phyloP scores from a whole-genome alignment of 2,113 vertebrate species.

The Hippocampus barbouri region DNA sequence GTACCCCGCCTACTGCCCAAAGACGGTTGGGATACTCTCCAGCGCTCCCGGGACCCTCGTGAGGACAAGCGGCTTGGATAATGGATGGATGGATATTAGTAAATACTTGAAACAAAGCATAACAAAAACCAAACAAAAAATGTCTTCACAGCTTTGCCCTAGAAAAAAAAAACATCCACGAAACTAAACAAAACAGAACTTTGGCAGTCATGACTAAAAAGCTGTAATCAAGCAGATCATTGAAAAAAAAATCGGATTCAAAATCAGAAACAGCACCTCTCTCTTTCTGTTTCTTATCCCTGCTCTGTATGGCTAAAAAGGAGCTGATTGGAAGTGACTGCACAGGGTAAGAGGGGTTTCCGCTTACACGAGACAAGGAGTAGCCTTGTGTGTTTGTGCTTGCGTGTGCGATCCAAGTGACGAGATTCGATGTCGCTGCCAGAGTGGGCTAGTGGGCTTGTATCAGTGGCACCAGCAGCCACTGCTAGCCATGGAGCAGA shows the following conservation, averaged over 20 bases:
- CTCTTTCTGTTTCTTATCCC: not conserved
- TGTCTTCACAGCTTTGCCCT: not conserved
- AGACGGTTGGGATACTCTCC: too few relatives aligned
- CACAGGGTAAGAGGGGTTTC: conserved; percentile 37
- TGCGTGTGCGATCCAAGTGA: conserved; percentile 31
- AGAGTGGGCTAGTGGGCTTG: conserved; percentile 12
- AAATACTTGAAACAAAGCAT: too few relatives aligned
- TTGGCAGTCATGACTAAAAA: not conserved
- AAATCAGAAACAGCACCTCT: conserved; percentile 3
- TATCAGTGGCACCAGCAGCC: conserved; percentile 19
- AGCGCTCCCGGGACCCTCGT: too few relatives aligned
- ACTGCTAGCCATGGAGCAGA: conserved; percentile 15
- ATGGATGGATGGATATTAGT: too few relatives aligned
- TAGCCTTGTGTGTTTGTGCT: conserved; percentile 29
- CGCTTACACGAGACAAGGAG: conserved; percentile 31
- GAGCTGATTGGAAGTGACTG: conserved; percentile 42
- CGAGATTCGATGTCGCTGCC: conserved; percentile 40
- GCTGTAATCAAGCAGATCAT: not conserved
- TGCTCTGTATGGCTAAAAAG: conserved; percentile 7
- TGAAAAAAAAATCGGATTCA: not conserved
- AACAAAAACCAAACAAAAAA: not conserved
- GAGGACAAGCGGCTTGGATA: too few relatives aligned
- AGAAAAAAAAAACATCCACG: not conserved
- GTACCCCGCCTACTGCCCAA: too few relatives aligned
- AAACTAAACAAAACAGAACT: too few relatives aligned